These are phyloP conservation scores for Microchirus variegatus DNA, from an alignment of 2,797 vertebrate species.

Conservation along the genomic window DNA sequence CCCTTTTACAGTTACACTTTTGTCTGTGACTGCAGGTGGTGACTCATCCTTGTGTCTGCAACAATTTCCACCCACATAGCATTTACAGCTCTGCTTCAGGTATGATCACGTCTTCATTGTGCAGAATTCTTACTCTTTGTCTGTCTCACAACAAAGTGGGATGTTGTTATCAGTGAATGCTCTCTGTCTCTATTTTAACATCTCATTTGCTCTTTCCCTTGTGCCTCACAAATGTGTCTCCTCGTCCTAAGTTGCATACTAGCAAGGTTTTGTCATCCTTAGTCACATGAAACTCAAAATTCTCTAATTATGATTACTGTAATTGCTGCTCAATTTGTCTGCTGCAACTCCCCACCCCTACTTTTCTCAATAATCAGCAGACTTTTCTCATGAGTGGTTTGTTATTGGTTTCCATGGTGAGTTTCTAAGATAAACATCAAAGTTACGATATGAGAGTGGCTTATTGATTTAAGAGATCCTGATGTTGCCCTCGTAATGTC, in stretches of 20 bases:
- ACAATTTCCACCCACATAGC: constrained; percentile 26
- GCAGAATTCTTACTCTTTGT: constrained; percentile 7
- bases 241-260: constrained; percentile 34
- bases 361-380: constrained; percentile 23
- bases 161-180: not conserved
- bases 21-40: constrained; percentile 41
- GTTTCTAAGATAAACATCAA: constrained; percentile 68
- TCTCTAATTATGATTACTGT: constrained; percentile 74
- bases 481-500: constrained; percentile 42
- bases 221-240: constrained; percentile 26
- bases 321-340: constrained; percentile 77
- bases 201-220: not conserved
- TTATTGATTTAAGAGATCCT: constrained; percentile 66
- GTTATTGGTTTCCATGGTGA: constrained; percentile 70
- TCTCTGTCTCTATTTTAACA: not conserved
- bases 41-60: constrained; percentile 52
- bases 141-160: not conserved
- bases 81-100: constrained; percentile 32
- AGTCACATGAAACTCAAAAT: constrained; percentile 65
- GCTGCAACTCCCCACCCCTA: constrained; percentile 38
- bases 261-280: constrained; percentile 59
- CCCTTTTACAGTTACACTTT: constrained; percentile 7
- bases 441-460: constrained; percentile 45
- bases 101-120: constrained; percentile 29
- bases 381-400: constrained; percentile 56